Percentiles rank a stretch among this genome's conserved stretches.
These are phyloP conservation scores for Ascaphus truei DNA, from an alignment of 2,113 vertebrate genomes.

Conservation along the genomic window DNA sequence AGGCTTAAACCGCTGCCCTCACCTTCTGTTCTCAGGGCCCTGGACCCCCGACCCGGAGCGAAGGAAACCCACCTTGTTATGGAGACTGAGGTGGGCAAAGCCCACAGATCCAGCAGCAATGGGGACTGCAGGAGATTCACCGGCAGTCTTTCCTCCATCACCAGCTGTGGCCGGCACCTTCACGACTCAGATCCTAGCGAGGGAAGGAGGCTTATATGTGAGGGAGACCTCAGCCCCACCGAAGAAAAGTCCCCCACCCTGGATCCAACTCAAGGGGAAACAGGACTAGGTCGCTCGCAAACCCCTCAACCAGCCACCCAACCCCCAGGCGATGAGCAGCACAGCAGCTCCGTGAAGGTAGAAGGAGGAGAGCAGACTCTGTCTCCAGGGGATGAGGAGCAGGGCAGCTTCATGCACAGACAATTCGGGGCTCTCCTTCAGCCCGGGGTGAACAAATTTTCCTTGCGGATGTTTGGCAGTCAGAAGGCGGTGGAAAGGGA, in stretches of 20 bases:
- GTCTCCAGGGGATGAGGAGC: constrained; percentile 85
- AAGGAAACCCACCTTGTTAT: constrained; percentile 46
- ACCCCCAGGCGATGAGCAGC: constrained; percentile 61
- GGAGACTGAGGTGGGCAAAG: constrained; percentile 77
- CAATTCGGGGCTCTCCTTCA: constrained; percentile 97
- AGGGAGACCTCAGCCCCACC: constrained; percentile 75
- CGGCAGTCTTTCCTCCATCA: constrained; percentile 91
- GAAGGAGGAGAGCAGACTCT: constrained; percentile 87
- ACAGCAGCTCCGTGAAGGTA: constrained; percentile 78
- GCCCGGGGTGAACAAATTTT: constrained; percentile 99
- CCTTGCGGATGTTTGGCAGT: constrained; percentile 98
- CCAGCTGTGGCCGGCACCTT: constrained; percentile 78
- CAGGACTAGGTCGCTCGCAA: constrained; percentile 53
- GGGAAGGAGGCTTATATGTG: constrained; percentile 85
- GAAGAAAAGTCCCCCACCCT: constrained; percentile 74
- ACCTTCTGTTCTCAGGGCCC: constrained; percentile 61
- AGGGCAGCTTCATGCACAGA: constrained; percentile 92
- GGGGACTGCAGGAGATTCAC: constrained; percentile 93
- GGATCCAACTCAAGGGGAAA: constrained; percentile 62
- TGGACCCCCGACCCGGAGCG: constrained; percentile 26
- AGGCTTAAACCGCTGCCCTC: constrained; percentile 86
- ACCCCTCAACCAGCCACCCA: constrained; percentile 36
- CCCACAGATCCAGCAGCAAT: constrained; percentile 87
- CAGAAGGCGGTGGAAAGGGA: constrained; percentile 97
- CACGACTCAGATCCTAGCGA: constrained; percentile 85